phyloP scores from a whole-genome alignment of 2,888 invertebrate species.

The Choreutis nemorana region DNA sequence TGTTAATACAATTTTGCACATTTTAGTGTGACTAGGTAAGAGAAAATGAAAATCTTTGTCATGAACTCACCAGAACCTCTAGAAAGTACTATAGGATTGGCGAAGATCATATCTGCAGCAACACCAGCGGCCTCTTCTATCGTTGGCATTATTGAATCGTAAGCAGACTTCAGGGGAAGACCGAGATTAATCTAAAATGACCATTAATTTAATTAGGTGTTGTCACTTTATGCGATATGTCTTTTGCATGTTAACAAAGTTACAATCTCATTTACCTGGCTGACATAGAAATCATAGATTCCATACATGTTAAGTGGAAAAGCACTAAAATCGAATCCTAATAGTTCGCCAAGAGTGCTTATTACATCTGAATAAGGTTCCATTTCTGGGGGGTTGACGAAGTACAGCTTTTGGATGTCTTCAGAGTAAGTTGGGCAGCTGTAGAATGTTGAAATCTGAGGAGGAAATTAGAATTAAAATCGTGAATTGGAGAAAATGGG shows the following conservation, averaged over 20 bases:
- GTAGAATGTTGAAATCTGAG: constrained; percentile 17
- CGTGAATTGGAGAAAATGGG: too few species aligned
- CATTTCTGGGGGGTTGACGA: constrained; percentile 8
- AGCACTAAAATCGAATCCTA: constrained; percentile 10
- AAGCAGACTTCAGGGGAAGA: constrained; percentile 1
- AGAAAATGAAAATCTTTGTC: too few species aligned
- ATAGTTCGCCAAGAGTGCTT: constrained; percentile 10
- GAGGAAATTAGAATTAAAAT: constrained; percentile 5
- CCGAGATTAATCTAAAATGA: constrained; percentile 1
- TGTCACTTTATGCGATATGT: too few species aligned
- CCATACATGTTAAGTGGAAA: constrained; percentile 9
- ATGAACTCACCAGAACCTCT: too few species aligned
- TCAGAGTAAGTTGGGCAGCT: constrained; percentile 21
- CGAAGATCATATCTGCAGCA: too few species aligned
- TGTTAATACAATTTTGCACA: too few species aligned
- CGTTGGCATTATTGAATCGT: constrained; percentile 6
- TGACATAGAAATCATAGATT: constrained; percentile 17
- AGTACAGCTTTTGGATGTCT: constrained; percentile 1
- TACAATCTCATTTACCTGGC: constrained; percentile 17
- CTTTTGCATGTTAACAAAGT: too few species aligned
- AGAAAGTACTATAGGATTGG: too few species aligned
- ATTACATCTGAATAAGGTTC: constrained; percentile 12
- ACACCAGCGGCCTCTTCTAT: constrained; percentile 5
- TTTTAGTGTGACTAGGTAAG: too few species aligned
- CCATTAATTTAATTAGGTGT: too few species aligned